Base-by-base conservation (phyloP, 2,888 invertebrate species). In the Griposia aprilina region DNA sequence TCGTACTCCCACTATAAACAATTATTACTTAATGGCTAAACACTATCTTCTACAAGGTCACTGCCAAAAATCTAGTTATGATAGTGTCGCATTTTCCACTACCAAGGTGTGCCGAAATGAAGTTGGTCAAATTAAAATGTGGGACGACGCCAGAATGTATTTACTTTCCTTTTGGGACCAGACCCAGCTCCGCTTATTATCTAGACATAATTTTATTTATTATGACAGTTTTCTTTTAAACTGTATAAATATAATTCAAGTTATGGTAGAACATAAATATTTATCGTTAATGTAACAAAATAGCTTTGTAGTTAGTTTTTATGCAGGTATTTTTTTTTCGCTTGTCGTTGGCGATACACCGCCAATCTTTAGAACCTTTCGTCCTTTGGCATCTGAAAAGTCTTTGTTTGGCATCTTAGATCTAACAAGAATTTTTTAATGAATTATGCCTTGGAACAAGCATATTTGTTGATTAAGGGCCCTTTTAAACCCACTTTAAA, bases 111-210 rank as follows among this genome's bases (percentile, higher is more conserved):
- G 89, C 86, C 85, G 78, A 88, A 91, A 89, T 87, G 81, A 81
- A 84, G 85, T 81, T 86, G 82, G 86, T 87, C 82, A 90, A 90
- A 91, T 90, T 90, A 92, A 88, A 90, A 89, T 80, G 76, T 86
- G 84, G 81, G 82, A 81, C 78, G 82, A 85, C 86, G 82, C 79
- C 68, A n/a, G 36, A 83, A 74, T 80, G 76, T 82, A 77, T 76
- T 74, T 85, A 86, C 79, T 85, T 87, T 85, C 77, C 80, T 85
- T 83, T 84, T 81, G 84, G 87, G 88, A 86, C 82, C 75, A 84
- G 81, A 83, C 85, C 83, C 74, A 87, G 81, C 84, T 92, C 85
- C 80, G 81, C 84, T 87, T 86, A 90, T 90, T 83, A 69, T 72
- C 55, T 81, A 69, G 68, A 69, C 41, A 75, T 82, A 52, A 81